Evolutionary conservation across 2,797 vertebrate genomes (phyloP).

Genomic region (Scolopax bukidnonensis): DNA sequence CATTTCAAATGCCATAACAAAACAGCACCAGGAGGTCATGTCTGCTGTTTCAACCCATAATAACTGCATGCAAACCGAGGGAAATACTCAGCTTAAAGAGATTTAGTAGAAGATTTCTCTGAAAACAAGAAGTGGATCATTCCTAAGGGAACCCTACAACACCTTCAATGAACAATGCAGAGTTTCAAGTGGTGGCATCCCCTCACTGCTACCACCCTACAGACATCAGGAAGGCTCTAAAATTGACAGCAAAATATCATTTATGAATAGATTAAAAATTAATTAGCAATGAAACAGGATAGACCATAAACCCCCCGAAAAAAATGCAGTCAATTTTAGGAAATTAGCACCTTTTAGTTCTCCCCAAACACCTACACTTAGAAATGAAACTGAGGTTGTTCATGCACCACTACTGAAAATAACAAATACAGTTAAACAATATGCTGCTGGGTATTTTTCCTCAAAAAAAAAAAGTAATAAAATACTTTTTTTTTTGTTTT

Average conservation of each 20-base stretch:
- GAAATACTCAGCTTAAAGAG: neutral
- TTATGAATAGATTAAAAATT: conserved; percentile 13
- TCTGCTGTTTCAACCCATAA: neutral
- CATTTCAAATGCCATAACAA: neutral
- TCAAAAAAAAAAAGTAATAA: neutral
- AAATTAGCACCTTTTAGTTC: neutral
- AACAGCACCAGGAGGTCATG: neutral
- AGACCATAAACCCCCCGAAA: neutral
- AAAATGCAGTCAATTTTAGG: neutral
- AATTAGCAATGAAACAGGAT: conserved; percentile 2
- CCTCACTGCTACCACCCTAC: accelerated
- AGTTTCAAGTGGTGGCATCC: neutral
- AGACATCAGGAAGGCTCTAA: neutral
- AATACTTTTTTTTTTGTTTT: neutral
- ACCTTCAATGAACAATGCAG: neutral
- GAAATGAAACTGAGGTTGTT: neutral
- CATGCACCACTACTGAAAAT: neutral
- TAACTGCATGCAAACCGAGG: neutral
- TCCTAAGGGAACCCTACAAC: neutral
- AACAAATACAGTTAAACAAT: neutral
- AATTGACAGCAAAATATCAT: neutral
- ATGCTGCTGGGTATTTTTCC: neutral
- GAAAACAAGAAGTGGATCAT: neutral
- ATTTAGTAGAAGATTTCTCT: neutral
- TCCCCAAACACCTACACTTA: neutral